Percentiles rank a stretch among this genome's conserved stretches.
Conservation (phyloP, 2,888 invertebrate species). For the Colletes collaris region DNA sequence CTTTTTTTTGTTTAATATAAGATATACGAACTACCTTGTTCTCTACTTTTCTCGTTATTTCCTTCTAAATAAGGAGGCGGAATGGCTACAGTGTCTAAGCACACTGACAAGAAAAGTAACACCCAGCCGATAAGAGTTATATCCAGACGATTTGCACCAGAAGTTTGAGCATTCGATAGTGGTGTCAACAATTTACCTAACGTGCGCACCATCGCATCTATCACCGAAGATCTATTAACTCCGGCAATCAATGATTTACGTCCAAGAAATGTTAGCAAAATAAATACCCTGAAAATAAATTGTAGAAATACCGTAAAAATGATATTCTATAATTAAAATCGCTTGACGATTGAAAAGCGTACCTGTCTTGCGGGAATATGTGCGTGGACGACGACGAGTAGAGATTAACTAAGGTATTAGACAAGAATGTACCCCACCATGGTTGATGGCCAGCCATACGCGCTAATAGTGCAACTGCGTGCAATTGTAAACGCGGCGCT, state of each 20-base stretch:
- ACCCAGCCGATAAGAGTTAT: constrained; percentile 87
- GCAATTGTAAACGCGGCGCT: constrained; percentile 90
- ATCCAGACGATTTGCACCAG: constrained; percentile 75
- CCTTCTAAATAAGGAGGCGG: constrained; percentile 74
- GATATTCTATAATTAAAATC: neutral
- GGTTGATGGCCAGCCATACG: constrained; percentile 89
- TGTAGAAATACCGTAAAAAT: neutral
- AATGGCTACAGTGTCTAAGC: constrained; percentile 84
- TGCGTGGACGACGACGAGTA: constrained; percentile 91
- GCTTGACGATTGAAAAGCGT: constrained; percentile 47
- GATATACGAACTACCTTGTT: constrained; percentile 74
- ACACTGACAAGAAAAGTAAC: constrained; percentile 89
- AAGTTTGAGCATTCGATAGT: constrained; percentile 78
- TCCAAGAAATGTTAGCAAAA: constrained; percentile 93
- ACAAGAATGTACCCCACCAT: constrained; percentile 97
- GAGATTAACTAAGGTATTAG: constrained; percentile 90
- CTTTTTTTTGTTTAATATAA: neutral
- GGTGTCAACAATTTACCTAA: constrained; percentile 86
- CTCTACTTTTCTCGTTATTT: constrained; percentile 79
- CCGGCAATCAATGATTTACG: constrained; percentile 86
- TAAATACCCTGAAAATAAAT: constrained; percentile 88
- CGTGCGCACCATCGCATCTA: constrained; percentile 87
- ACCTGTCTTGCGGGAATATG: constrained; percentile 95
- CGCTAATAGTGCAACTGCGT: constrained; percentile 91
- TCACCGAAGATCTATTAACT: constrained; percentile 86